These are phyloP conservation scores for Drosophila neutralis DNA, from an alignment of 2,888 invertebrate genomes.

Conservation along the genomic window DNA sequence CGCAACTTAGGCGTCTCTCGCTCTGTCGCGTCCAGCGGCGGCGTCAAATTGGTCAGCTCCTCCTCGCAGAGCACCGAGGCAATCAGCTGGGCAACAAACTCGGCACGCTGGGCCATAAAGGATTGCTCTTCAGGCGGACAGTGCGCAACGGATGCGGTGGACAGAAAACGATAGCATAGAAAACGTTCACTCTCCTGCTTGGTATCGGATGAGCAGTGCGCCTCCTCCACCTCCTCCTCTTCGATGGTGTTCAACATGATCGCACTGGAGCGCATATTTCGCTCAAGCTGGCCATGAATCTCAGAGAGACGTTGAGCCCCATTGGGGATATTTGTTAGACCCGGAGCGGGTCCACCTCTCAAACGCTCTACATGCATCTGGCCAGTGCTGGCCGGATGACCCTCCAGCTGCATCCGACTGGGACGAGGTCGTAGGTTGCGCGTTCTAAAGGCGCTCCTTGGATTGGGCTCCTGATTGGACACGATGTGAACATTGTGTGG, in stretches of 20 bases:
- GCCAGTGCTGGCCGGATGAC: slow-evolving; percentile 11
- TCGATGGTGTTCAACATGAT: slow-evolving; percentile 36
- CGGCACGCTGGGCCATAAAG: slow-evolving; percentile 55
- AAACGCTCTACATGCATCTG: slow-evolving; percentile 36
- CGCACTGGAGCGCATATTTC: slow-evolving; percentile 7
- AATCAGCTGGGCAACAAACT: slow-evolving; percentile 65
- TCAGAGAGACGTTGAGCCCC: slow-evolving; percentile 32
- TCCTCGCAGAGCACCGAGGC: slow-evolving; percentile 63
- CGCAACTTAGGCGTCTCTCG: slow-evolving; percentile 10
- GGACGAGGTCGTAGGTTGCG: slow-evolving; percentile 24
- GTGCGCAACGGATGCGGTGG: background rate
- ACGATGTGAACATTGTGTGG: slow-evolving; percentile 14
- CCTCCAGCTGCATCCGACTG: slow-evolving; percentile 24
- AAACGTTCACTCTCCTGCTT: slow-evolving; percentile 50
- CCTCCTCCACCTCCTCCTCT: slow-evolving; percentile 35
- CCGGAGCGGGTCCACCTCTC: slow-evolving; percentile 26
- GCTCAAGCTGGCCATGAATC: slow-evolving; percentile 5
- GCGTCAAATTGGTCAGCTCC: slow-evolving; percentile 26
- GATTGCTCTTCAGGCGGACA: slow-evolving; percentile 31
- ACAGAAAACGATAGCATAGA: slow-evolving; percentile 54
- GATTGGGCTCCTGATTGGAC: slow-evolving; percentile 22
- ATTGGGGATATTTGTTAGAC: background rate
- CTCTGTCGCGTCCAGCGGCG: background rate
- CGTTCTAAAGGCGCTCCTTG: background rate
- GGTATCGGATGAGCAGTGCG: slow-evolving; percentile 10